phyloP scores from a whole-genome alignment of 2,113 vertebrate genomes.

The Litocranius walleri region DNA sequence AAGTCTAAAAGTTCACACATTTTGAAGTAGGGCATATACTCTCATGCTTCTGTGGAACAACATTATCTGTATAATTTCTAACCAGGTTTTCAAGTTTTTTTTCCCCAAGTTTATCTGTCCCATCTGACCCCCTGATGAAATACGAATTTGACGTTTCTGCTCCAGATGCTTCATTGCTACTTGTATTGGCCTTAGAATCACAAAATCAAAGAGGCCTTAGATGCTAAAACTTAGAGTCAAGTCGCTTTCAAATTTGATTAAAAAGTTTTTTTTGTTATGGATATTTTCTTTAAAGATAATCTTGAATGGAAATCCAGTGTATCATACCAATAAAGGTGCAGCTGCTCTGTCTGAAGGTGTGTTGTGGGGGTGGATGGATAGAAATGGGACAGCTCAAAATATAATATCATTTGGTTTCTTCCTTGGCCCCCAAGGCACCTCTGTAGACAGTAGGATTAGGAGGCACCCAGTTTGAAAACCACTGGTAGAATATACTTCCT shows the following conservation, averaged over 20 bases:
- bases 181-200: background rate
- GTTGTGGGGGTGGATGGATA: background rate
- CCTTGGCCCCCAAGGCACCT: background rate
- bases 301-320: background rate
- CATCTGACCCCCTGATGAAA: background rate
- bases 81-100: background rate
- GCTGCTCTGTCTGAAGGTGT: background rate
- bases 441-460: background rate
- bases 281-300: slow-evolving; percentile 13
- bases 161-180: background rate
- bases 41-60: background rate
- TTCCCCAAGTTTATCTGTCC: background rate
- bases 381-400: background rate
- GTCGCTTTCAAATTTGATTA: background rate
- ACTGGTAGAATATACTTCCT: background rate
- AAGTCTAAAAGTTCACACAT: background rate
- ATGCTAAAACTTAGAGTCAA: background rate
- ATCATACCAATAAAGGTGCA: background rate
- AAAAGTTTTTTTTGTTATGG: background rate
- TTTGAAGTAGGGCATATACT: background rate
- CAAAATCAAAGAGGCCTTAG: background rate
- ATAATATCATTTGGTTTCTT: background rate
- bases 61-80: background rate
- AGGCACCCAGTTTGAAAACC: background rate
- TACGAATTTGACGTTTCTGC: background rate